Percentiles rank a stretch among this genome's conserved stretches.
phyloP scores from a whole-genome alignment of 2,797 vertebrate species.

The Melanotaenia maccullochi region DNA sequence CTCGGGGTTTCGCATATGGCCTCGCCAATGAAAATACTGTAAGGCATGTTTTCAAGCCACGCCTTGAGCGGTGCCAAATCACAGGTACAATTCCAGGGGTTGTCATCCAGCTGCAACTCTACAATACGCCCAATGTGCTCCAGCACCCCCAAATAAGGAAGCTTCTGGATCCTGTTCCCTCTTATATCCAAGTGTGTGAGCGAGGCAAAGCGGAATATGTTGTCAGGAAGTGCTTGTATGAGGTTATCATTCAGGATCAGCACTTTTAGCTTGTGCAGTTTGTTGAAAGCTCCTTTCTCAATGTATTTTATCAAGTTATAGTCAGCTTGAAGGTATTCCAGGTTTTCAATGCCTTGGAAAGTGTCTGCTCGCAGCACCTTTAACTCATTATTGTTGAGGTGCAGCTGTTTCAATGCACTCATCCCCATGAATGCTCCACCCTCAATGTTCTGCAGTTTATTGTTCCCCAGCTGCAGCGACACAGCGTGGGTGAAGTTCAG shows the following conservation, averaged over 20 bases:
- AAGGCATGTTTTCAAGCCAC: slow-evolving; percentile 99
- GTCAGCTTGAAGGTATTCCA: slow-evolving; percentile 99
- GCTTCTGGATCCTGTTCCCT: slow-evolving; percentile 96
- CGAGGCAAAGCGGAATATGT: slow-evolving; percentile 98
- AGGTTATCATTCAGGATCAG: slow-evolving; percentile 99
- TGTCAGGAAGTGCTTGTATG: slow-evolving; percentile 94
- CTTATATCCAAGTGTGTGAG: slow-evolving; percentile 98
- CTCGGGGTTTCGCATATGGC: slow-evolving; percentile 97
- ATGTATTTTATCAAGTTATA: slow-evolving; percentile 99
- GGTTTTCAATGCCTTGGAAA: slow-evolving; percentile 97
- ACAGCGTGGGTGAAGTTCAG: slow-evolving; percentile 97
- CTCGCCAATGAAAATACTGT: slow-evolving; percentile 98
- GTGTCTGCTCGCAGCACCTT: slow-evolving; percentile 96
- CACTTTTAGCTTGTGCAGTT: slow-evolving; percentile 97
- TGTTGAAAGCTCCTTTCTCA: slow-evolving; percentile 98
- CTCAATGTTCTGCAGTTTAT: slow-evolving; percentile 98
- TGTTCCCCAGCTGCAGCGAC: slow-evolving; percentile 97
- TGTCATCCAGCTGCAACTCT: slow-evolving; percentile 96
- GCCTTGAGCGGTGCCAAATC: slow-evolving; percentile 96
- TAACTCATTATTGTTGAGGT: slow-evolving; percentile 99
- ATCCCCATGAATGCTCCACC: slow-evolving; percentile 96
- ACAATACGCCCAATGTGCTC: slow-evolving; percentile 97
- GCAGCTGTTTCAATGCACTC: slow-evolving; percentile 95
- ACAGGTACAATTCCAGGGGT: slow-evolving; percentile 99
- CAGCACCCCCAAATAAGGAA: slow-evolving; percentile 96